These are phyloP conservation scores for Trachelus tabidus DNA, from an alignment of 2,888 invertebrate species.

Conservation along the genomic window DNA sequence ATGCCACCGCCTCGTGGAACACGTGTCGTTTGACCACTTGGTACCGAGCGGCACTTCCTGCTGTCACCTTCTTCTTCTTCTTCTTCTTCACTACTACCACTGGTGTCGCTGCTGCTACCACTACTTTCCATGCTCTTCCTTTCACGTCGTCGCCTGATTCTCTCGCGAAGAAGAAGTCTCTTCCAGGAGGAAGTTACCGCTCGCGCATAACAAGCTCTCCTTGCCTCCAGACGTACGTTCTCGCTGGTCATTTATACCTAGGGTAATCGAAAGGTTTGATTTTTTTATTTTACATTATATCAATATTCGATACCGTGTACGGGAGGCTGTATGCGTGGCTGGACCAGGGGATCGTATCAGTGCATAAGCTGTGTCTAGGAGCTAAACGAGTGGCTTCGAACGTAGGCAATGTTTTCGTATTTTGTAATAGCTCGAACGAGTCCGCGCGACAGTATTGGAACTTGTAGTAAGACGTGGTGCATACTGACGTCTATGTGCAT, in stretches of 20 bases:
- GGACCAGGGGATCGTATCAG: too few species aligned
- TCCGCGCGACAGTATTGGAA: too few species aligned
- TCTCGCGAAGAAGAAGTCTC: constrained; percentile 32
- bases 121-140: constrained; percentile 11
- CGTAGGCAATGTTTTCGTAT: too few species aligned
- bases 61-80: constrained; percentile 13
- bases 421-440: too few species aligned
- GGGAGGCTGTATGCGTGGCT: not conserved
- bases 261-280: too few species aligned
- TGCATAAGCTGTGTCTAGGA: too few species aligned
- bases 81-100: not conserved
- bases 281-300: not conserved
- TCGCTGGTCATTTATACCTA: not conserved
- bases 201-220: constrained; percentile 42
- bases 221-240: not conserved
- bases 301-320: not conserved
- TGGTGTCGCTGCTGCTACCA: not conserved
- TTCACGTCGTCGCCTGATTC: constrained; percentile 5
- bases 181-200: constrained; percentile 44
- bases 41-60: constrained; percentile 36
- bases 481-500: too few species aligned
- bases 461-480: too few species aligned
- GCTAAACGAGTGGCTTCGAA: too few species aligned
- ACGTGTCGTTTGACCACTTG: constrained; percentile 52
- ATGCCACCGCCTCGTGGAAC: constrained; percentile 32